phyloP scores from a whole-genome alignment of 2,888 invertebrate genomes.

The Sericinus montela region DNA sequence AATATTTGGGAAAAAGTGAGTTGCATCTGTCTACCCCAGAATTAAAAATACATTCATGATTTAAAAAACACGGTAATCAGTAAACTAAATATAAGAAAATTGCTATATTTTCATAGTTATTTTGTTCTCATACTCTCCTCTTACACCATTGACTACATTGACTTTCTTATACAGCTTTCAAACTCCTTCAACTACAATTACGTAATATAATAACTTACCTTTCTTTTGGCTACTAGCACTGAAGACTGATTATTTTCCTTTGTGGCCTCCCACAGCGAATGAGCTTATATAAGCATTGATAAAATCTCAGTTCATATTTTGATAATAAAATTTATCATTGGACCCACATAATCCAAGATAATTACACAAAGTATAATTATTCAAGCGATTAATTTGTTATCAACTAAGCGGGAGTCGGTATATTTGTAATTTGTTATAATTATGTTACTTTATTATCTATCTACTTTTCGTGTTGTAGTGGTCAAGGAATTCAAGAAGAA shows the following conservation, averaged over 20 bases:
- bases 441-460: background rate
- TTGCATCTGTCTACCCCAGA: too few relatives aligned
- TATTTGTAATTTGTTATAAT: slow-evolving; percentile 1
- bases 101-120: too few relatives aligned
- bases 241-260: background rate
- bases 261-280: slow-evolving; percentile 32
- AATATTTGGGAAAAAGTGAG: too few relatives aligned
- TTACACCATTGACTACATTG: too few relatives aligned
- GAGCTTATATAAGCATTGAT: slow-evolving; percentile 42
- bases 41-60: too few relatives aligned
- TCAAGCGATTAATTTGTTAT: slow-evolving; percentile 11
- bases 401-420: slow-evolving; percentile 7
- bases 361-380: slow-evolving; percentile 22
- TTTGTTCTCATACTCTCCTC: too few relatives aligned
- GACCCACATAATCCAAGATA: slow-evolving; percentile 30
- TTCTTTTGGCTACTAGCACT: background rate
- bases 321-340: slow-evolving; percentile 27
- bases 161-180: too few relatives aligned
- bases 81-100: too few relatives aligned
- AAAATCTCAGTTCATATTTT: slow-evolving; percentile 31
- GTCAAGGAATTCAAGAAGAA: too few relatives aligned
- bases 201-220: background rate
- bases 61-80: too few relatives aligned
- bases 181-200: too few relatives aligned
- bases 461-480: too few relatives aligned